Conservation (phyloP, 2,888 invertebrate species). For the Pogonocherus hispidulus region DNA sequence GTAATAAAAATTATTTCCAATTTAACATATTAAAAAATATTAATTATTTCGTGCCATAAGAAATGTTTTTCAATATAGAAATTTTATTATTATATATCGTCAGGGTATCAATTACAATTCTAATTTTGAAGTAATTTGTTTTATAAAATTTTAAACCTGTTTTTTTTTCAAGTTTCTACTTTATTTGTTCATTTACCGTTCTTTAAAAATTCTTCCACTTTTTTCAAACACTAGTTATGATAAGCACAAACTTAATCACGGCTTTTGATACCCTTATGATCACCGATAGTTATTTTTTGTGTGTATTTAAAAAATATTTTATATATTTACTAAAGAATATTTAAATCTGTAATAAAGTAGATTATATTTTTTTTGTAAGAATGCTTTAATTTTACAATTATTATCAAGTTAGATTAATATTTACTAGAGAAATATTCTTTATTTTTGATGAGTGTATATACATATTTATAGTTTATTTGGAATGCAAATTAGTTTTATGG, state of each 20-base stretch:
- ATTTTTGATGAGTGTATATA: conserved; percentile 39
- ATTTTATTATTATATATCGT: too few relatives aligned
- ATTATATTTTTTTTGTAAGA: conserved; percentile 35
- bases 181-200: conserved; percentile 15
- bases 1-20: too few relatives aligned
- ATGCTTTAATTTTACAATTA: conserved; percentile 35
- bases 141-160: conserved; percentile 3
- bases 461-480: conserved; percentile 31
- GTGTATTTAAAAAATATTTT: conserved; percentile 45
- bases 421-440: conserved; percentile 33
- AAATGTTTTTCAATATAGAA: too few relatives aligned
- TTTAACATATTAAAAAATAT: too few relatives aligned
- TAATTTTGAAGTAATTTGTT: too few relatives aligned
- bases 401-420: conserved; percentile 25
- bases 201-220: neutral
- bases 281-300: conserved; percentile 34
- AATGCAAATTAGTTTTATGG: conserved; percentile 28
- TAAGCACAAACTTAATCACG: conserved; percentile 41
- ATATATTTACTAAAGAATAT: conserved; percentile 41
- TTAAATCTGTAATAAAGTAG: conserved; percentile 38
- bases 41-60: too few relatives aligned
- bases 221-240: conserved; percentile 42
- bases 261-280: conserved; percentile 25
- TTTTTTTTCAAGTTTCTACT: conserved; percentile 15
- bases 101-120: too few relatives aligned